Conservation (phyloP, 2,797 vertebrate genomes). For the Lophotriccus pileatus region DNA sequence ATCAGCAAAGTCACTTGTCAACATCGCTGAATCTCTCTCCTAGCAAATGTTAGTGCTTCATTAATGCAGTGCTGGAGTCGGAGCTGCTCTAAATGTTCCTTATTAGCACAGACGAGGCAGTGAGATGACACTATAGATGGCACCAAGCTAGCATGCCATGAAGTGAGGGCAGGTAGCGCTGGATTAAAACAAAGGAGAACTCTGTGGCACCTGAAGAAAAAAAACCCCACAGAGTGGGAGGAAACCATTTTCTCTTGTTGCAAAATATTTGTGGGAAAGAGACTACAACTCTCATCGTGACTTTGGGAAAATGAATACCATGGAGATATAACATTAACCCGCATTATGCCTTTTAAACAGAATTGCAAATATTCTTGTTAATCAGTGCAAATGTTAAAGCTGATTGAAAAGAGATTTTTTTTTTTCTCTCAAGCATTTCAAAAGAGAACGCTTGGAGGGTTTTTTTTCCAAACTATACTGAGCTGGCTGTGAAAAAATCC, state of each 20-base stretch:
- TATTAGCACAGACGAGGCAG: neutral
- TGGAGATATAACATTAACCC: neutral
- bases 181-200: neutral
- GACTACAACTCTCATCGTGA: neutral
- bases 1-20: conserved; percentile 65
- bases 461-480: neutral
- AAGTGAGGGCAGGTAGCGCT: neutral
- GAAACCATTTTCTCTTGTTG: neutral
- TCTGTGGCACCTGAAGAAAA: neutral
- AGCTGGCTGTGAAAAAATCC: neutral
- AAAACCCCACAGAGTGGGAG: neutral
- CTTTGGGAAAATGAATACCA: neutral
- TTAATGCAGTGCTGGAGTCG: conserved; percentile 3
- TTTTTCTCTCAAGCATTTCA: neutral
- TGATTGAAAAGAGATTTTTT: neutral
- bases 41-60: conserved; percentile 37
- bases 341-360: neutral
- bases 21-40: conserved; percentile 38
- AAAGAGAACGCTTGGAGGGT: neutral
- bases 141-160: rapidly evolving
- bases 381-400: neutral
- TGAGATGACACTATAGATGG: neutral
- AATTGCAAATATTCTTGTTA: neutral
- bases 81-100: neutral
- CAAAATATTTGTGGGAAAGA: neutral